A percentile compares a stretch with the other conserved stretches of the same genome.
Conservation (phyloP, 2,888 invertebrate genomes). For the Aphodius sticticus region DNA sequence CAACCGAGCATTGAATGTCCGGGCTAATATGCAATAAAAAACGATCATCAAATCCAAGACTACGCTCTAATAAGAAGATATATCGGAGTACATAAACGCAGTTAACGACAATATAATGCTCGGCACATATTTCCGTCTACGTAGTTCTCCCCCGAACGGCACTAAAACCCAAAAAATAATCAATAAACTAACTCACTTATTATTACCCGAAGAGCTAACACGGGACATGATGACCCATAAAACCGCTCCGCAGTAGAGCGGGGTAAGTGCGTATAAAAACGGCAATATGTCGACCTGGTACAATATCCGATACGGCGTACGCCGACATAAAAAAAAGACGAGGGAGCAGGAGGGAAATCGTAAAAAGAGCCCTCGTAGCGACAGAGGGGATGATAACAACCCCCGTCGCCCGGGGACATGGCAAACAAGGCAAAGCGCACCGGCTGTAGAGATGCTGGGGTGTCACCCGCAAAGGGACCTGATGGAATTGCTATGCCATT, state of each 20-base stretch:
- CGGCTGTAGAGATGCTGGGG: background rate
- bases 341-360: background rate
- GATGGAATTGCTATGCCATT: slow-evolving; percentile 4
- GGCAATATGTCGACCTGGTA: background rate
- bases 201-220: slow-evolving; percentile 34
- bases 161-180: background rate
- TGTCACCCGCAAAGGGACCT: slow-evolving; percentile 4
- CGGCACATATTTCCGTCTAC: background rate
- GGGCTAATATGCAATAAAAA: background rate
- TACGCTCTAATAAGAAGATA: background rate
- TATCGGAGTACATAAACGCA: background rate
- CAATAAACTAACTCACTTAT: background rate
- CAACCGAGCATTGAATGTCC: background rate
- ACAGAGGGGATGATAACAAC: background rate
- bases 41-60: background rate
- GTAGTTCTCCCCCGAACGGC: background rate
- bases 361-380: background rate
- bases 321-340: background rate
- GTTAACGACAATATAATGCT: background rate
- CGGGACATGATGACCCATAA: slow-evolving; percentile 44
- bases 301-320: slow-evolving; percentile 4
- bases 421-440: background rate
- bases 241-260: slow-evolving; percentile 30
- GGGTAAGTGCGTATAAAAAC: slow-evolving; percentile 4
- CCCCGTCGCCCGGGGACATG: background rate